Conservation (phyloP, 2,113 vertebrate genomes). For the Beaufortia kweichowensis region DNA sequence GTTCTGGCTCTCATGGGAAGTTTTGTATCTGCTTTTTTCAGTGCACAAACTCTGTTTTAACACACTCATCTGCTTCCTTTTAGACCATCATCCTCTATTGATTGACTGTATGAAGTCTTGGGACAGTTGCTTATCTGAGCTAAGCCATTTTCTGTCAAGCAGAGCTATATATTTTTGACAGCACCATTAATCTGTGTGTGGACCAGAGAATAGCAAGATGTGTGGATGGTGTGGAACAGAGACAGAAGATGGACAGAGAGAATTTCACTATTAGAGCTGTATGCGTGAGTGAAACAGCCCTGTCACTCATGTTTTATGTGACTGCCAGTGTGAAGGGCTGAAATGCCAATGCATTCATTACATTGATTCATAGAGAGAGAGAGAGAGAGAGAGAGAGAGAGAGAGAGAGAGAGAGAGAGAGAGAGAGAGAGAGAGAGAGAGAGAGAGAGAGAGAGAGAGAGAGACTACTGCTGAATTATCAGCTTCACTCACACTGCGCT, state of each 20-base stretch:
- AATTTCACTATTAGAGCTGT: background rate
- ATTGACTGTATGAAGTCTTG: background rate
- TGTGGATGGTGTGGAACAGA: background rate
- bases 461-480: constrained; percentile 6
- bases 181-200: constrained; percentile 19
- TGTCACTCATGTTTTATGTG: constrained; percentile 5
- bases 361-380: background rate
- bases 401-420: background rate
- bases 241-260: background rate
- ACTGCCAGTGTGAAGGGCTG: constrained; percentile 11
- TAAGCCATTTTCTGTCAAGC: background rate
- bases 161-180: background rate
- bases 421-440: no score
- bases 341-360: constrained; percentile 27
- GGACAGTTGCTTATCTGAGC: constrained; percentile 8
- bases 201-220: background rate
- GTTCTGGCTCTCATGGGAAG: no score
- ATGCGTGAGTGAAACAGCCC: background rate
- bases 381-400: background rate
- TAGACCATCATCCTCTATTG: background rate
- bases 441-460: background rate
- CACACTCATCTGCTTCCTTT: background rate
- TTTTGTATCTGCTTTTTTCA: no score
- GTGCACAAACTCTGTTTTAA: background rate
- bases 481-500: constrained; percentile 2